Base-by-base conservation (phyloP, 2,797 vertebrate species). In the Pipistrellus pygmaeus region DNA sequence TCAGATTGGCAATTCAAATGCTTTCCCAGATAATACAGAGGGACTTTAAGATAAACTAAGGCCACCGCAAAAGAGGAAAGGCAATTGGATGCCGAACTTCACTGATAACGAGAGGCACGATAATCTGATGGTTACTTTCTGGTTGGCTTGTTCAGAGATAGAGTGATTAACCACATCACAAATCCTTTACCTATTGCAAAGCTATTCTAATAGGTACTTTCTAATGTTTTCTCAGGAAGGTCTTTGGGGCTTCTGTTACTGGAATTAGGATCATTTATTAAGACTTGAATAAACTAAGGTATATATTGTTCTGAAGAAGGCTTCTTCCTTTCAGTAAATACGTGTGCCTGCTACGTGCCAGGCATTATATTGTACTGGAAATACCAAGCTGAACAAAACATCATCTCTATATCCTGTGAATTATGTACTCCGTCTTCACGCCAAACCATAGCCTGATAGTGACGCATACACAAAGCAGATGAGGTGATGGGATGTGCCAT, bases 41-140 rank as follows among this genome's bases (percentile, higher is more conserved):
- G 92, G 81, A 93, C 76, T 75, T 96, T 93, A 85, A 97, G 96
- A 97, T 97, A 97, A 97, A 96, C 92, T 81, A 82, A 95, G 88
- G 92, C 87, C 94, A 94, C 93, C 4, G 1, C 88, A 95, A 92
- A 96, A 96, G 93, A 92, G 89, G 85, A 96, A 96, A 91, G 90
- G 96, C 97, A 96, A 97, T 90, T 96, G 95, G 95, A 97, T 93
- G 97, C 96, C 73, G 21, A 82, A 85, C 69, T 93, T 90, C n/a
- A 38, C 96, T 94, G 97, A 97, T 97, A 97, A 97, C 85, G 80
- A 88, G 94, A 88, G 84, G 90, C 77, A 72, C 0, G 13, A 41
- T 96, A 96, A 97, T 95, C 96, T 96, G 97, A 97, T 96, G 96
- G 96, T 97, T 95, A 96, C 96, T 97, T 97, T 97, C 96, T 97